These are phyloP conservation scores for Cherax destructor DNA, from an alignment of 1,140 invertebrate genomes.

Conservation along the genomic window DNA sequence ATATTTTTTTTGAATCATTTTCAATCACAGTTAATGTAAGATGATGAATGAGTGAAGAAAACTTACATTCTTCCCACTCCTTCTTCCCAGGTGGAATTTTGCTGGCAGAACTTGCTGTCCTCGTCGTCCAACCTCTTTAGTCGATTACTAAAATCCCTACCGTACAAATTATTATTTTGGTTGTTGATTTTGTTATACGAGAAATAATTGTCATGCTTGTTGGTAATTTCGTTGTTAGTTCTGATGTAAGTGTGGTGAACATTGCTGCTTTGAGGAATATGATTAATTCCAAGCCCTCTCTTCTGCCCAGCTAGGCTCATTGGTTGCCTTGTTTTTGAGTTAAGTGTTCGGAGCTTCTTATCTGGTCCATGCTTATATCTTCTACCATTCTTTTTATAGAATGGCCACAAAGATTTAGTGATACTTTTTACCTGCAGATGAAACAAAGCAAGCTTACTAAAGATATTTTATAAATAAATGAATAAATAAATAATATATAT, in stretches of 20 bases:
- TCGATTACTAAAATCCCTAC: neutral
- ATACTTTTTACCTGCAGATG: conserved; percentile 29
- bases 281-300: neutral
- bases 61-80: conserved; percentile 31
- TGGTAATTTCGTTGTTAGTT: neutral
- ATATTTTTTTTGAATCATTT: too few relatives aligned
- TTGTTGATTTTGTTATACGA: neutral
- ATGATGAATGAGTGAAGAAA: neutral
- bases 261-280: neutral
- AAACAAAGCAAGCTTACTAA: neutral
- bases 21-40: too few relatives aligned
- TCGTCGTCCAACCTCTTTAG: neutral
- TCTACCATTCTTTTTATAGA: conserved; percentile 45
- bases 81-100: conserved; percentile 33
- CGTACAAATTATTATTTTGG: neutral
- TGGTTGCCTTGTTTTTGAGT: neutral
- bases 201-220: neutral
- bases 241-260: neutral
- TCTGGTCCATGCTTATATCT: conserved; percentile 34
- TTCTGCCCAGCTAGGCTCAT: neutral
- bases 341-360: neutral
- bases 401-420: conserved; percentile 52
- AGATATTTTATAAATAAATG: neutral
- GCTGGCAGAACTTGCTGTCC: neutral
- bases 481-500: neutral